Evolutionary conservation across 2,888 invertebrate genomes (phyloP).

Genomic region (Lochmaea capreae): DNA sequence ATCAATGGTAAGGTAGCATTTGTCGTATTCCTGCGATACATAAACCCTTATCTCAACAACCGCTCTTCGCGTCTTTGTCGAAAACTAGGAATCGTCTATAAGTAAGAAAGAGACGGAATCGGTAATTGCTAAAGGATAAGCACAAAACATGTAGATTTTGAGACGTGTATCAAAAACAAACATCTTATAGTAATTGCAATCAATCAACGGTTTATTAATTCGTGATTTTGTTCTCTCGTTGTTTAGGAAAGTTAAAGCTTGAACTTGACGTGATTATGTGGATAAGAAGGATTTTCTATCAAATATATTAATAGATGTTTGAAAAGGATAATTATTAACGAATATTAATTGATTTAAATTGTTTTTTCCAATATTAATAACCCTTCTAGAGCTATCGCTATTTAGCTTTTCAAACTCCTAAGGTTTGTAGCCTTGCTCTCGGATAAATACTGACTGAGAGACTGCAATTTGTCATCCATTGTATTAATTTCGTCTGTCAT

Average conservation of each 20-base stretch:
- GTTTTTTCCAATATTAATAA: constrained; percentile 38
- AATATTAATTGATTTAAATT: not conserved
- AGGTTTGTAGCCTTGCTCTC: constrained; percentile 29
- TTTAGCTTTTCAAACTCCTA: constrained; percentile 20
- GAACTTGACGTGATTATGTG: constrained; percentile 39
- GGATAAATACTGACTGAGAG: constrained; percentile 43
- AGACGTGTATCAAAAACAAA: constrained; percentile 65
- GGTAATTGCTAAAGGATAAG: constrained; percentile 44
- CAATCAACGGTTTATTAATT: constrained; percentile 61
- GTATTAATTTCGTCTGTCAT: constrained; percentile 49
- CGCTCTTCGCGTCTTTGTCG: constrained; percentile 35
- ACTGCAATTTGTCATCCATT: constrained; percentile 49
- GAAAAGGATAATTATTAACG: not conserved
- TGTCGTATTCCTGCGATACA: not conserved
- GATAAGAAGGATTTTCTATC: constrained; percentile 22
- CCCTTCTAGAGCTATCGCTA: constrained; percentile 36
- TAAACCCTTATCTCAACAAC: constrained; percentile 42
- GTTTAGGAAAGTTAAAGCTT: constrained; percentile 38
- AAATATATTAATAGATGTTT: constrained; percentile 20
- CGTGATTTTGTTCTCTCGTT: constrained; percentile 44
- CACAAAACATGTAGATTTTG: constrained; percentile 63
- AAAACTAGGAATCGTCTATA: not conserved
- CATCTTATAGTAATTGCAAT: constrained; percentile 66
- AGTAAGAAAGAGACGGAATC: constrained; percentile 26
- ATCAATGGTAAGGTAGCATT: not conserved